Conservation (phyloP, 2,113 vertebrate species). For the Pao palembangensis region DNA sequence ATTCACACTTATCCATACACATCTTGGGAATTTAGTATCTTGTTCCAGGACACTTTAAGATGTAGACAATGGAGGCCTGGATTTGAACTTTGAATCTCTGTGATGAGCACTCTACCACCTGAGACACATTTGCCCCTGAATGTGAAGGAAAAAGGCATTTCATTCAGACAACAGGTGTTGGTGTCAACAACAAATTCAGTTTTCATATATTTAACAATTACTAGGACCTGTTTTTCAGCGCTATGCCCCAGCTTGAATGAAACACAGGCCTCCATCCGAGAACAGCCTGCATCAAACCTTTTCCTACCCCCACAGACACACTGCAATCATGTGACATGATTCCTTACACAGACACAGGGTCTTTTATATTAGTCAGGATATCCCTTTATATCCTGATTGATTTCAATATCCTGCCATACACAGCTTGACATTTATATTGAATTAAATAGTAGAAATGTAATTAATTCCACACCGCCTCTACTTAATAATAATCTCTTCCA, state of each 20-base stretch:
- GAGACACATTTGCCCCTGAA: too few relatives aligned
- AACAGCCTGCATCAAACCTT: conserved; percentile 8
- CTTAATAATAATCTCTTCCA: conserved; percentile 54
- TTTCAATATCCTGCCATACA: conserved; percentile 64
- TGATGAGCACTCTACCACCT: too few relatives aligned
- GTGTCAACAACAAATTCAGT: conserved; percentile 36
- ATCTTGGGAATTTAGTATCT: too few relatives aligned
- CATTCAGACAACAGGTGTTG: too few relatives aligned
- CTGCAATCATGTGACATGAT: conserved; percentile 28
- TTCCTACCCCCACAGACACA: conserved; percentile 20
- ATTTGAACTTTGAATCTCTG: too few relatives aligned
- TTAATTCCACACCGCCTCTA: conserved; percentile 50
- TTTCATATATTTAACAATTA: conserved; percentile 27
- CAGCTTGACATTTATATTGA: conserved; percentile 63
- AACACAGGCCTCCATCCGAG: background rate
- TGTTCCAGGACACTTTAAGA: too few relatives aligned
- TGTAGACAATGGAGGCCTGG: too few relatives aligned
- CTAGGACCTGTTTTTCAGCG: conserved; percentile 25
- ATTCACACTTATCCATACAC: background rate
- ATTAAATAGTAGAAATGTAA: conserved; percentile 64
- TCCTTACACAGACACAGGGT: conserved; percentile 4
- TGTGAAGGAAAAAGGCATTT: too few relatives aligned
- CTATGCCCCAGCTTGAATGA: conserved; percentile 1
- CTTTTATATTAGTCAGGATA: conserved; percentile 27
- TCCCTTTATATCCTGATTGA: conserved; percentile 57